Base-by-base conservation (phyloP, 2,888 invertebrate species). In the Hypena proboscidalis region DNA sequence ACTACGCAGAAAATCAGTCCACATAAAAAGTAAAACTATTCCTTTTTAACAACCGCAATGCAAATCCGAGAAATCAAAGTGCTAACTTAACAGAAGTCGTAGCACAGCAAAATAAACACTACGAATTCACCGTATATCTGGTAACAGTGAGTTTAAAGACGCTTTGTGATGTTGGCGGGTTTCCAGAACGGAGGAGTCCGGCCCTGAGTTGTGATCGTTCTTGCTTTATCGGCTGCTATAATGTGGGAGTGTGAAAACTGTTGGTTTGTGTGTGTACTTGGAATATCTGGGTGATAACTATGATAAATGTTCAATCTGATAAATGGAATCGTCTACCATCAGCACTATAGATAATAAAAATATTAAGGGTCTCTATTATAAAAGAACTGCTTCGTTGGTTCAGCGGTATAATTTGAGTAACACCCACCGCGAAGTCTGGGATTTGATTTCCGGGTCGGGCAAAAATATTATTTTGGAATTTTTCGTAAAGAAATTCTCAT, bases 161-260 rank as follows among this genome's bases (percentile, higher is more conserved):
- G 44, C 41, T 19, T 23, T 22, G 45, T 46, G 39, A 50, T 40
- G 52, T 64, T 66, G 67, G 66, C 67, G 36, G 35, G 29, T 36
- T 46, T 54, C 66, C 66, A 66, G 54, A 34, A 53, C 11, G 15
- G 35, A 40, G 34, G 36, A 15, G 23, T 36, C n/a, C 30, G 22
- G 21, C 6, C 19, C n/a, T 10, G 19, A 33, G 25, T 20, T 13
- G 17, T 9, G 11, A 5, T 32, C 31, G 10, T 34, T 30, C 21
- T 8, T 23, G 17, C 25, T 30, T 42, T 15, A 36, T 11, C 25
- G 26, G 23, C 10, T 13, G 9, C 8, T n/a, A n/a, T 31, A 17
- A 34, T 11, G 17, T n/a, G 6, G 7, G n/a, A 11, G 10, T 11
- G 1, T 7, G 1, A 1, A 2, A 8, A 33, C 13, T 13, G 26